Percentiles rank a stretch among this genome's conserved stretches.
Evolutionary conservation across 2,797 vertebrate species (phyloP).

Genomic region (Knipowitschia caucasica): DNA sequence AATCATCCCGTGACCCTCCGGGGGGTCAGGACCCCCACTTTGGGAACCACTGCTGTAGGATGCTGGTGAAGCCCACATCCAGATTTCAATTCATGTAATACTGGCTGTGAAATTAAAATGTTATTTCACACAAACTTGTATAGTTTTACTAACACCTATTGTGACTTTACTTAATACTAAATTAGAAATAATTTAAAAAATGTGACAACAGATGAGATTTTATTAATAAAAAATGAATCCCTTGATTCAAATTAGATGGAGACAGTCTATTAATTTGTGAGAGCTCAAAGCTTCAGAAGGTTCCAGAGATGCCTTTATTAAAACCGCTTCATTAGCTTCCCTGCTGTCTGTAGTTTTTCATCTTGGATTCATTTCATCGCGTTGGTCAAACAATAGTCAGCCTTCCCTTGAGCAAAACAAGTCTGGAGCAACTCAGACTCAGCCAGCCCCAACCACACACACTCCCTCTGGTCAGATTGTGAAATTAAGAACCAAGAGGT

Average conservation of each 20-base stretch:
- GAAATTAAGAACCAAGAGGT: constrained; percentile 25
- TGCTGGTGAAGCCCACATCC: no score
- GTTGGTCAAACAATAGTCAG: constrained; percentile 31
- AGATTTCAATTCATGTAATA: no score
- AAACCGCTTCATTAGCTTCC: constrained; percentile 12
- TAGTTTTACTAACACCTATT: no score
- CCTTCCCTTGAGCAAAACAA: constrained; percentile 28
- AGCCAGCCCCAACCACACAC: constrained; percentile 33
- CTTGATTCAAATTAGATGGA: constrained; percentile 13
- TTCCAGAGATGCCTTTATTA: constrained; percentile 27
- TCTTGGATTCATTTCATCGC: constrained; percentile 21
- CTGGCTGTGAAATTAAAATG: no score
- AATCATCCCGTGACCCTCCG: no score
- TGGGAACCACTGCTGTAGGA: no score
- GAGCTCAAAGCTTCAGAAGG: constrained; percentile 28
- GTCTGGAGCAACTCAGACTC: constrained; percentile 22
- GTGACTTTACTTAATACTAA: no score
- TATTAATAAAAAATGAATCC: no score
- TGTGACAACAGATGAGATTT: no score
- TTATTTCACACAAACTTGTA: no score
- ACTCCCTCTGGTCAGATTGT: constrained; percentile 23
- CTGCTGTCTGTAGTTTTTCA: constrained; percentile 4
- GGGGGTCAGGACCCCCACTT: no score
- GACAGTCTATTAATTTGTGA: constrained; percentile 15
- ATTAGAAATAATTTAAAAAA: no score